A percentile compares a stretch with the other conserved stretches of the same genome.
These are phyloP conservation scores for Latheticus oryzae DNA, from an alignment of 2,888 invertebrate species.

Conservation along the genomic window DNA sequence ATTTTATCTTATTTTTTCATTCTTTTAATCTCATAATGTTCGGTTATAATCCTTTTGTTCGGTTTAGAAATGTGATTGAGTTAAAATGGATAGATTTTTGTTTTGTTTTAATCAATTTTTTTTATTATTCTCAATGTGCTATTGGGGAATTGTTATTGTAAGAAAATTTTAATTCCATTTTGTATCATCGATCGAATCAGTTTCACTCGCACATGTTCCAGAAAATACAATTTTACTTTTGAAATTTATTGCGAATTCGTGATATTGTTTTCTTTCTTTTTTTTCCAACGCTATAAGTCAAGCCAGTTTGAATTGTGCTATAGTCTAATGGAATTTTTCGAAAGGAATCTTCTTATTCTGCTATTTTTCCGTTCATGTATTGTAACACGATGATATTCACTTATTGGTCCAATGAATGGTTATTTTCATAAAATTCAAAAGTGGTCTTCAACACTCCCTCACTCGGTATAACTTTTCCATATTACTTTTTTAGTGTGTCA, in stretches of 20 bases:
- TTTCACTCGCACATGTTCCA: constrained; percentile 34
- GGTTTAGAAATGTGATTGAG: too few species aligned
- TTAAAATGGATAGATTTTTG: too few species aligned
- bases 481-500: constrained; percentile 41
- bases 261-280: constrained; percentile 39
- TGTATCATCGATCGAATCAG: neutral
- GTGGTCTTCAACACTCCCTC: constrained; percentile 14
- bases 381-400: constrained; percentile 11
- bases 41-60: too few species aligned
- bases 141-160: constrained; percentile 3
- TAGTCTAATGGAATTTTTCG: constrained; percentile 28
- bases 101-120: constrained; percentile 32
- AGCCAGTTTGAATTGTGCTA: constrained; percentile 18
- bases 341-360: constrained; percentile 15
- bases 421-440: constrained; percentile 31
- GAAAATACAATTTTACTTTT: constrained; percentile 47
- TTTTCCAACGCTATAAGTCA: constrained; percentile 33
- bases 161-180: constrained; percentile 20
- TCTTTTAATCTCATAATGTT: too few species aligned
- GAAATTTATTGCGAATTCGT: constrained; percentile 47
- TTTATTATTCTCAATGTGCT: too few species aligned
- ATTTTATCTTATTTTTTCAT: too few species aligned
- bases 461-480: constrained; percentile 33
- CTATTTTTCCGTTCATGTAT: constrained; percentile 5
- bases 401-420: constrained; percentile 21